Conservation (phyloP, 35 echinoderm and acorn worm genomes). For the Heliocidaris tuberculata region DNA sequence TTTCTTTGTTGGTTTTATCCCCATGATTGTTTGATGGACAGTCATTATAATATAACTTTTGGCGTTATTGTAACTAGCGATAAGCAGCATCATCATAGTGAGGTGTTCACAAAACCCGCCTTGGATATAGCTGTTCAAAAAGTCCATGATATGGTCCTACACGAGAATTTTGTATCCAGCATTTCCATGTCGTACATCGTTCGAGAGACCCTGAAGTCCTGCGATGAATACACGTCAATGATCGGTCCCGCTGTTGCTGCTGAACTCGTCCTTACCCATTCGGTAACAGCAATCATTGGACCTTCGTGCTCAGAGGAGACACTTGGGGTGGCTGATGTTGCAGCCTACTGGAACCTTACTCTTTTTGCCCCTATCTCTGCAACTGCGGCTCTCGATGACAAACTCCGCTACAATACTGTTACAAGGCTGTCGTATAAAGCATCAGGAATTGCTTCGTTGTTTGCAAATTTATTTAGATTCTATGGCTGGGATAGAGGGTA, state of each 20-base stretch:
- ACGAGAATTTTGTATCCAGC: background rate
- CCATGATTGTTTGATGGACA: background rate
- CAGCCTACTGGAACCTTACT: constrained; percentile 20
- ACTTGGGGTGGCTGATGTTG: background rate
- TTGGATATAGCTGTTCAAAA: background rate
- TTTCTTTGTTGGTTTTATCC: background rate
- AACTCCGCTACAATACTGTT: background rate
- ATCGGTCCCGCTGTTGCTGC: background rate
- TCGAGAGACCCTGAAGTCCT: background rate
- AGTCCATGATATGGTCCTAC: background rate
- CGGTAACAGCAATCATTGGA: background rate
- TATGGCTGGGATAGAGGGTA: background rate
- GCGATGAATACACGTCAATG: background rate
- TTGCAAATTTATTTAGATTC: background rate
- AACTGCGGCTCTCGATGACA: background rate
- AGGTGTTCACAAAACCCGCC: background rate
- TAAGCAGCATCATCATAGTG: background rate
- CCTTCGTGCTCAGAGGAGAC: background rate
- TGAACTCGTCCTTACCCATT: background rate
- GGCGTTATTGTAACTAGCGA: constrained; percentile 8
- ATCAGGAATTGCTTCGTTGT: background rate
- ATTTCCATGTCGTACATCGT: background rate
- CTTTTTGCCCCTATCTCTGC: background rate
- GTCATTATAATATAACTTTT: background rate
- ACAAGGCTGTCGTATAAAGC: background rate